Evolutionary conservation across 2,113 vertebrate species (phyloP).

Genomic region (Manacus vitellinus): DNA sequence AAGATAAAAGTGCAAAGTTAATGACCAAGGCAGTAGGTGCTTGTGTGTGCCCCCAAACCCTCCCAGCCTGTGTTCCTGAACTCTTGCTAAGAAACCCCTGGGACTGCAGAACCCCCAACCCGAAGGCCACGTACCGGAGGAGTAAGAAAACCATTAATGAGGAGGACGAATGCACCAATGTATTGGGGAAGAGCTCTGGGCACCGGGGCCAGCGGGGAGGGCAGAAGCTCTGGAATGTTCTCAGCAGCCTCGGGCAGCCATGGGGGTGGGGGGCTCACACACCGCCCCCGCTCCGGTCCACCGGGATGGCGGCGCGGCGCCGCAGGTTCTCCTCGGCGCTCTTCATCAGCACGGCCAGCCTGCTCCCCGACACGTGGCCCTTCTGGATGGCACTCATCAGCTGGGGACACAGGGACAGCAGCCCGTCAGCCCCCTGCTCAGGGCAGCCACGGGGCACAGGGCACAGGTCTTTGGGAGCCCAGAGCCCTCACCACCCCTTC

Average conservation of each 20-base stretch:
- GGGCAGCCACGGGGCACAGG: neutral
- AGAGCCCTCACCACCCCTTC: no score
- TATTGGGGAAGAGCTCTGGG: neutral
- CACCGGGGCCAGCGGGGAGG: neutral
- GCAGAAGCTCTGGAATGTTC: conserved; percentile 58
- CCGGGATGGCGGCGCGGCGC: conserved; percentile 81
- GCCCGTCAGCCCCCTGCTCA: neutral
- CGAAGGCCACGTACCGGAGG: conserved; percentile 6
- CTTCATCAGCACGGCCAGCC: conserved; percentile 94
- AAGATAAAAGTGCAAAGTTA: neutral
- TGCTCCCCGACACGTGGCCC: conserved; percentile 90
- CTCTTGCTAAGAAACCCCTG: neutral
- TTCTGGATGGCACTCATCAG: conserved; percentile 97
- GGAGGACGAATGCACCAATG: neutral
- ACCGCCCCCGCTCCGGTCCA: conserved; percentile 94
- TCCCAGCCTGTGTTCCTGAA: neutral
- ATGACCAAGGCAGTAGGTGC: neutral
- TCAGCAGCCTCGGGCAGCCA: neutral
- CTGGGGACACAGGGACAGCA: conserved; percentile 58
- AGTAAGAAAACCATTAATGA: neutral
- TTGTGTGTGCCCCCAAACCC: neutral
- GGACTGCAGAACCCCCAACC: neutral
- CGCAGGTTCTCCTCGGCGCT: conserved; percentile 89
- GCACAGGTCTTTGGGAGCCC: no score
- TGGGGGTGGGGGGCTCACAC: conserved; percentile 68